A percentile compares a stretch with the other conserved stretches of the same genome.
These are phyloP conservation scores for Notolabrus celidotus DNA, from an alignment of 2,797 vertebrate genomes.

Conservation along the genomic window DNA sequence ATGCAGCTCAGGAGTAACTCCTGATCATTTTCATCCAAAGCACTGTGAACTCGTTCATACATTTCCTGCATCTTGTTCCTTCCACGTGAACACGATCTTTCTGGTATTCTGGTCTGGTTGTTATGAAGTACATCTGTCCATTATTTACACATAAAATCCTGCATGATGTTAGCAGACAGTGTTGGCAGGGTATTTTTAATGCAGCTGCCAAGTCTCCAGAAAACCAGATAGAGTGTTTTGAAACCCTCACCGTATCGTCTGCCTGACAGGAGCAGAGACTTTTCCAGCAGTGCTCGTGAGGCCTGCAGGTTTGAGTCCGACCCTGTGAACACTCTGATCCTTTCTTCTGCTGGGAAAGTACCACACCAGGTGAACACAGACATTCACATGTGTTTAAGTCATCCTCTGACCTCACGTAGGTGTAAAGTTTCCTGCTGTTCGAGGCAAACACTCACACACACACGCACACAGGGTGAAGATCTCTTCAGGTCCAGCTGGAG, in stretches of 20 bases:
- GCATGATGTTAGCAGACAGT: not conserved
- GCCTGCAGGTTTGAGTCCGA: conserved; percentile 27
- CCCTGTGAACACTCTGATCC: not conserved
- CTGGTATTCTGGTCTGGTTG: not conserved
- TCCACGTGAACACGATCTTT: conserved; percentile 7
- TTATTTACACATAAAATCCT: conserved; percentile 23
- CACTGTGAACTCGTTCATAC: too few relatives aligned
- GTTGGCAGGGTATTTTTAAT: conserved; percentile 18
- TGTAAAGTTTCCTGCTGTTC: conserved; percentile 75
- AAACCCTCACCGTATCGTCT: not conserved
- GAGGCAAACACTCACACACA: conserved; percentile 43
- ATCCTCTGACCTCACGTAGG: conserved; percentile 75
- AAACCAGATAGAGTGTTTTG: conserved; percentile 7
- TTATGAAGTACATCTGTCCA: not conserved
- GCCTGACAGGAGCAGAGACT: conserved; percentile 19
- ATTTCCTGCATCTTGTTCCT: not conserved
- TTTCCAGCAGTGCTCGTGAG: conserved; percentile 18
- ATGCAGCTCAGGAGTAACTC: too few relatives aligned
- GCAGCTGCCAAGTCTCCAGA: conserved; percentile 22
- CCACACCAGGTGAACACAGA: conserved; percentile 74
- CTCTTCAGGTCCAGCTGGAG: conserved; percentile 87
- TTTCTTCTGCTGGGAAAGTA: conserved; percentile 48
- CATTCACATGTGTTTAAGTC: conserved; percentile 75
- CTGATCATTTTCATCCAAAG: too few relatives aligned
- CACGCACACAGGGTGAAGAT: conserved; percentile 47